A percentile compares a stretch with the other conserved stretches of the same genome.
Conservation (phyloP, 2,888 invertebrate species). For the Phrixothrix hirtus region DNA sequence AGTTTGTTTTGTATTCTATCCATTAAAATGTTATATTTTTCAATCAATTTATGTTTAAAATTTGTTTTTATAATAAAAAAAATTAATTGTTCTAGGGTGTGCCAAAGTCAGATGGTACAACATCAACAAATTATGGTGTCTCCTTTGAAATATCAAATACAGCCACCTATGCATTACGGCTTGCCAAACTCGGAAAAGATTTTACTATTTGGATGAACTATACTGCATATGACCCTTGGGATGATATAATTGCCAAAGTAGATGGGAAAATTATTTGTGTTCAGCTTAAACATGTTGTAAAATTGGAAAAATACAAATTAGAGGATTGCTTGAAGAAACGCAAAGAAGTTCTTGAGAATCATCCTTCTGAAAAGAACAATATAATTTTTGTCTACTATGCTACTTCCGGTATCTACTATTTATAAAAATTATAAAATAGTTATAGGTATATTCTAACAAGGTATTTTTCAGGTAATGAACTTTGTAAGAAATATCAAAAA, state of each 20-base stretch:
- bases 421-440: not conserved
- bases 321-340: slow-evolving; percentile 2
- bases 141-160: slow-evolving; percentile 15
- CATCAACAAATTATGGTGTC: slow-evolving; percentile 22
- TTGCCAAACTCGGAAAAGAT: not conserved
- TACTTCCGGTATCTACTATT: slow-evolving; percentile 6
- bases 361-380: not conserved
- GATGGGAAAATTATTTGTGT: slow-evolving; percentile 13
- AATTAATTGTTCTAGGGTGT: slow-evolving; percentile 3
- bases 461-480: slow-evolving; percentile 7
- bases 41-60: too few species aligned
- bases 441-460: too few species aligned
- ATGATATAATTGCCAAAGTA: slow-evolving; percentile 15
- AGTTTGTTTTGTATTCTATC: too few species aligned
- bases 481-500: not conserved
- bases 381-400: slow-evolving; percentile 12
- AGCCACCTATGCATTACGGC: slow-evolving; percentile 4
- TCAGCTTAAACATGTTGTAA: slow-evolving; percentile 15
- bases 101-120: slow-evolving; percentile 17
- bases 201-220: slow-evolving; percentile 13
- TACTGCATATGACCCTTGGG: slow-evolving; percentile 16
- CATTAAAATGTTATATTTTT: too few species aligned
- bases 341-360: not conserved
- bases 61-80: not conserved
- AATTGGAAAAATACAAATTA: slow-evolving; percentile 7